Conservation (phyloP, 2,113 vertebrate genomes). For the Lasiurus borealis region DNA sequence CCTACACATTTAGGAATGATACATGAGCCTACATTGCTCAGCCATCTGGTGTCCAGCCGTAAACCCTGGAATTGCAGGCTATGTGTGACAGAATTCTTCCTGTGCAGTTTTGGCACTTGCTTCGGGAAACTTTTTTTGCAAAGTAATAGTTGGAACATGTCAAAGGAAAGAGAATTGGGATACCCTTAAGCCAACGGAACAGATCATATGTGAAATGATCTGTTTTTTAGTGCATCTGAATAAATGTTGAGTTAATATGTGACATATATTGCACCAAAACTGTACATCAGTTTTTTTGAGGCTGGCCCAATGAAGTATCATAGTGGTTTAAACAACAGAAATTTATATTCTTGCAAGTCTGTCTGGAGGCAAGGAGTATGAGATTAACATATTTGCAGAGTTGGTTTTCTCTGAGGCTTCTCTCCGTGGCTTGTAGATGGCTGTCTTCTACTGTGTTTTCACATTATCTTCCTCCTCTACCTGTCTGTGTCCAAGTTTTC, state of each 20-base stretch:
- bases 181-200: background rate
- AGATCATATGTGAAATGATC: background rate
- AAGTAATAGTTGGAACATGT: background rate
- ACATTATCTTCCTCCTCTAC: background rate
- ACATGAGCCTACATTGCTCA: background rate
- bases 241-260: background rate
- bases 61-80: background rate
- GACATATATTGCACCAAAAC: background rate
- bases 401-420: background rate
- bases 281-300: background rate
- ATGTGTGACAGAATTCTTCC: background rate
- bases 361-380: background rate
- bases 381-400: background rate
- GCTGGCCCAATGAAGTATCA: background rate
- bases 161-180: background rate
- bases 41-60: background rate
- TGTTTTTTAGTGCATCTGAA: background rate
- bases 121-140: background rate
- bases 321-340: background rate
- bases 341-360: background rate
- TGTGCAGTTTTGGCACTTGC: background rate
- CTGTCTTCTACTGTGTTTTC: background rate
- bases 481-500: background rate
- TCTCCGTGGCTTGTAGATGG: background rate
- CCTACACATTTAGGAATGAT: background rate